Base-by-base conservation (phyloP, 2,888 invertebrate species). In the Lycocerus yunnanus region DNA sequence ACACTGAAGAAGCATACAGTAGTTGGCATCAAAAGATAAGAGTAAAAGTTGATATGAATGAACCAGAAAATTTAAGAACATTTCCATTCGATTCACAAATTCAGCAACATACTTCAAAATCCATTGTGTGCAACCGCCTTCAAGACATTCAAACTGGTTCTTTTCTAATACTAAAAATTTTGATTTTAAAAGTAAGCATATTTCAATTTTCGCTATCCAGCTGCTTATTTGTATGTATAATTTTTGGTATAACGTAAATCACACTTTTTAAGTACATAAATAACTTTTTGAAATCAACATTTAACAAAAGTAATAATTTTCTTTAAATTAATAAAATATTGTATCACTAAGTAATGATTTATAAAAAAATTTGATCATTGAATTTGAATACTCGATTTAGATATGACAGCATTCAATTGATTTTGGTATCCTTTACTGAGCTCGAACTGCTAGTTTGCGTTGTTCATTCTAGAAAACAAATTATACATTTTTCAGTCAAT, bases 381-480 rank as follows among this genome's bases (percentile, higher is more conserved):
- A n/a, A n/a, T 43, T 43, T 43, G 43, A 43, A 43, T 43, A 43
- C 43, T 43, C n/a, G 21, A n/a, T 16, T 60, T 73, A 69, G 69
- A 73, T 58, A 27, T 27, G 73, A 68, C 74, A 74, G 71, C 71
- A 74, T 61, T 67, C 15, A 63, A 18, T 8, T 60, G 67, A 70
- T 14, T 27, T 16, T 6, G 43, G 13, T 61, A 20, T 68, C 70
- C 68, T 67, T 76, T 71, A 76, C 73, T 76, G 73, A 20, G 73
- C 73, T 68, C 73, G 76, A 59, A 76, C 71, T 58, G 73, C 71
- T 15, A 76, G 65, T 69, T 76, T 76, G 65, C 76, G 76, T 16
- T 73, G 70, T 24, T 76, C 76, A 43, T 66, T 73, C 76, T 76
- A 76, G 66, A 73, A 70, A 69, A 71, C 27, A 43, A 43, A 43